A percentile compares a stretch with the other conserved stretches of the same genome.
These are phyloP conservation scores for Leptinotarsa tumamoca DNA, from an alignment of 2,888 invertebrate genomes.

Conservation along the genomic window DNA sequence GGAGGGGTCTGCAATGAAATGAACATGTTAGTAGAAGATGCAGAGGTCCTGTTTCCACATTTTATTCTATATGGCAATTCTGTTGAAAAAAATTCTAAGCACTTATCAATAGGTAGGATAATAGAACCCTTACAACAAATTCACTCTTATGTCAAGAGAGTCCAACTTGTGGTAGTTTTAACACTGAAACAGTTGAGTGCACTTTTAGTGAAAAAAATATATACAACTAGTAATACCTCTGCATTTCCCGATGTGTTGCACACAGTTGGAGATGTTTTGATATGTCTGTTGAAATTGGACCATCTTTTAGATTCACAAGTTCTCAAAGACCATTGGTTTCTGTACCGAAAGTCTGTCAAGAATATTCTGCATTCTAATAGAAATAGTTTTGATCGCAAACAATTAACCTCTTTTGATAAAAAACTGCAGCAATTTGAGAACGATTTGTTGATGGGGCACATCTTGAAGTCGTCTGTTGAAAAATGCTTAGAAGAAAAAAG, in stretches of 20 bases:
- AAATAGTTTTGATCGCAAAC: conserved; percentile 70
- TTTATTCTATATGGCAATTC: conserved; percentile 78
- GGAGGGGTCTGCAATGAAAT: conserved; percentile 85
- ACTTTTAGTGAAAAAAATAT: conserved; percentile 70
- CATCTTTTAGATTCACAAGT: conserved; percentile 72
- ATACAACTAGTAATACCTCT: conserved; percentile 55
- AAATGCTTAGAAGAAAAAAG: conserved; percentile 59
- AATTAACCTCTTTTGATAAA: conserved; percentile 77
- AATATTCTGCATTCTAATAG: conserved; percentile 75
- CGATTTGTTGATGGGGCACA: conserved; percentile 76
- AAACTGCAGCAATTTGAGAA: conserved; percentile 78
- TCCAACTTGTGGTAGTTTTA: conserved; percentile 78
- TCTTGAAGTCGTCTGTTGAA: conserved; percentile 71
- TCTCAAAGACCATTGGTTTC: conserved; percentile 78
- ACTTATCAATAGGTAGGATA: conserved; percentile 67
- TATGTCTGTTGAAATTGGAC: conserved; percentile 78
- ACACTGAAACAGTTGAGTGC: conserved; percentile 82
- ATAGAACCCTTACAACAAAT: conserved; percentile 75
- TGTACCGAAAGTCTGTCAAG: conserved; percentile 81
- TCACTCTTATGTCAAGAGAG: conserved; percentile 76
- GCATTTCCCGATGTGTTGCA: conserved; percentile 66
- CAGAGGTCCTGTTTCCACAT: conserved; percentile 73
- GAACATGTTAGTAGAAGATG: conserved; percentile 75
- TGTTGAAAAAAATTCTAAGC: conserved; percentile 55
- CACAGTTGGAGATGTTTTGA: conserved; percentile 75